These are phyloP conservation scores for Nannospalax galili DNA, from an alignment of 2,113 vertebrate genomes.

Conservation along the genomic window DNA sequence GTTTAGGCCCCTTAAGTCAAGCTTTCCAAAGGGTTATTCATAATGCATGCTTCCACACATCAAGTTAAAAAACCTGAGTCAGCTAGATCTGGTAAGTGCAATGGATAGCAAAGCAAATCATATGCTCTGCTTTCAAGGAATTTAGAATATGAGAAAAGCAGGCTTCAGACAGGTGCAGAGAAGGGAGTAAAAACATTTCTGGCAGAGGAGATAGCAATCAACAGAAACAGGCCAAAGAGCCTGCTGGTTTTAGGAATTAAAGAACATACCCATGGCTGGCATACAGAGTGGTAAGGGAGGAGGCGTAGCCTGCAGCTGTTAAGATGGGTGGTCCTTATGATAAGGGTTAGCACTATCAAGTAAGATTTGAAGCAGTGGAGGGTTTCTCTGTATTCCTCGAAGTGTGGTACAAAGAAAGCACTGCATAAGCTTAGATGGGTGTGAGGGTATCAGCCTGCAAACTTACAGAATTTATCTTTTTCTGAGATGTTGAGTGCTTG, in stretches of 20 bases:
- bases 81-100: not conserved
- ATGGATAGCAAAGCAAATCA: not conserved
- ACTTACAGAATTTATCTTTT: not conserved
- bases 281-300: not conserved
- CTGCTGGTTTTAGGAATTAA: not conserved
- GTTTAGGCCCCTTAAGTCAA: not conserved
- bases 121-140: not conserved
- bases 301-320: not conserved
- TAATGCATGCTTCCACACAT: not conserved
- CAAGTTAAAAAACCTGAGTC: not conserved
- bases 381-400: not conserved
- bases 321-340: not conserved
- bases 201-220: not conserved
- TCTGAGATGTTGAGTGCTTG: not conserved
- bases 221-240: not conserved
- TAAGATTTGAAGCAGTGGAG: not conserved
- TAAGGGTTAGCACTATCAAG: not conserved
- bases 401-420: not conserved
- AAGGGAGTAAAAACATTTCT: conserved; percentile 1
- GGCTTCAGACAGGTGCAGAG: not conserved
- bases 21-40: not conserved
- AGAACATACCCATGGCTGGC: not conserved
- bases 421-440: fast-evolving
- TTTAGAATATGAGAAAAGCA: conserved; percentile 25
- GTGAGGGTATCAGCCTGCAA: not conserved